These are phyloP conservation scores for Leucophenga maculata DNA, from an alignment of 2,888 invertebrate species.

Conservation along the genomic window DNA sequence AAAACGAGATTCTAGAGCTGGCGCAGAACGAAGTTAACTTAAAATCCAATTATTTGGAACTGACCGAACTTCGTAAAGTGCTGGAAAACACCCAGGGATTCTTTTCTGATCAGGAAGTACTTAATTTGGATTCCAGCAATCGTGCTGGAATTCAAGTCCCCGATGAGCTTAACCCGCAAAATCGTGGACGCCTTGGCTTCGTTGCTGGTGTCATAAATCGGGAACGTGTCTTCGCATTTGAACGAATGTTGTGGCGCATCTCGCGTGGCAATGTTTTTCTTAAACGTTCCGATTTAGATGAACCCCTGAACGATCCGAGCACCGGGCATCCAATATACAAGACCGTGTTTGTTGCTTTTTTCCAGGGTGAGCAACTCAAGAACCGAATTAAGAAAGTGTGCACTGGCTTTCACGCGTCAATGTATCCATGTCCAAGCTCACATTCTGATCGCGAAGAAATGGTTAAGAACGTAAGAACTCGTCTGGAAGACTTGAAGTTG, in stretches of 20 bases:
- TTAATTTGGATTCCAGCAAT: constrained; percentile 76
- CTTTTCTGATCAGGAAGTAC: constrained; percentile 71
- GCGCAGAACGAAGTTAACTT: constrained; percentile 95
- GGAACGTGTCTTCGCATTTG: constrained; percentile 88
- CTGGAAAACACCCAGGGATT: constrained; percentile 89
- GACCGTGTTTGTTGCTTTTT: constrained; percentile 86
- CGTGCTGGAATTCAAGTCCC: constrained; percentile 79
- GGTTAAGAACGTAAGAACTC: constrained; percentile 87
- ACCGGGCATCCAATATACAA: constrained; percentile 83
- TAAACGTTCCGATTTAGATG: constrained; percentile 84
- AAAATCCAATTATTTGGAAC: constrained; percentile 92
- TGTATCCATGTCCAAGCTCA: constrained; percentile 90
- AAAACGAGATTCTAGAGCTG: constrained; percentile 94
- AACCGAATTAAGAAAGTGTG: constrained; percentile 90
- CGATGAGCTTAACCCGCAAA: constrained; percentile 61
- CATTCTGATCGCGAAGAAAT: constrained; percentile 86
- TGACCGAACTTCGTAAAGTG: constrained; percentile 93
- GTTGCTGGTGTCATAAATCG: constrained; percentile 90
- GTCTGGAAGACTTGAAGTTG: constrained; percentile 86
- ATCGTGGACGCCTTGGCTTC: constrained; percentile 77
- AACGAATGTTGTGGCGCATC: constrained; percentile 90
- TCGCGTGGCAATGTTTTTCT: constrained; percentile 92
- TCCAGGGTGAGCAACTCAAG: constrained; percentile 90
- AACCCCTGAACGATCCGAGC: constrained; percentile 83
- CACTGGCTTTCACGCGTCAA: constrained; percentile 88